phyloP scores from a whole-genome alignment of 2,113 vertebrate species.

The Otis tarda region DNA sequence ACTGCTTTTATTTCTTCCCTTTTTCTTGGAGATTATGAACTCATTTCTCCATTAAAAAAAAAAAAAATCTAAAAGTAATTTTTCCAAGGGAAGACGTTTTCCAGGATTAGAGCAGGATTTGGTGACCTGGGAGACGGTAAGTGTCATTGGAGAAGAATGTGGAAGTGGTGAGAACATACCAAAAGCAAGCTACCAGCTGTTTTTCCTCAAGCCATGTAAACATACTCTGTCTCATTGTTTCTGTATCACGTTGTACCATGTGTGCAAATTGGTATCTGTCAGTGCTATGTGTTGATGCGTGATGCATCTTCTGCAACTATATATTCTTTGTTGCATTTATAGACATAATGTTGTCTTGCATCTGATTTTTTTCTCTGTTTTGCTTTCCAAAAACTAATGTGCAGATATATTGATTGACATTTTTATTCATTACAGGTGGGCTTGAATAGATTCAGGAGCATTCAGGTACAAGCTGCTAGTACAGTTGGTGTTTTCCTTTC shows the following conservation, averaged over 20 bases:
- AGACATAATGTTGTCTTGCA: not conserved
- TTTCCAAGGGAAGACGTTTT: not conserved
- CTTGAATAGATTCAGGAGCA: not conserved
- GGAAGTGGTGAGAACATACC: not conserved
- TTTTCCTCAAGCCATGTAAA: not conserved
- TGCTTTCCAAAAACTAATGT: not conserved
- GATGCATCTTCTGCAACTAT: not conserved
- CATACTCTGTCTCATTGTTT: not conserved
- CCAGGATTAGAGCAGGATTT: not conserved
- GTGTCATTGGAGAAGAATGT: not conserved
- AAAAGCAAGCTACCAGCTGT: not conserved
- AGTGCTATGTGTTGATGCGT: not conserved
- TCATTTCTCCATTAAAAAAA: not conserved
- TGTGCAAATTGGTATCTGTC: not conserved
- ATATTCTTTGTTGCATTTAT: not conserved
- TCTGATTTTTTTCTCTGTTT: not conserved
- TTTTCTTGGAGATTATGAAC: not conserved
- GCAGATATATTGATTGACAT: not conserved
- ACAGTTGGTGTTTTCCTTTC: not conserved
- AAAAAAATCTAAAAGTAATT: not conserved
- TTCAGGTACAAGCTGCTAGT: not conserved
- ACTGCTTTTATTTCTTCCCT: not conserved
- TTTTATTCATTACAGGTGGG: not conserved
- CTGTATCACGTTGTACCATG: not conserved
- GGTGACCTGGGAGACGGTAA: not conserved